These are phyloP conservation scores for Pseudochromis fuscus DNA, from an alignment of 2,797 vertebrate genomes.

Conservation along the genomic window DNA sequence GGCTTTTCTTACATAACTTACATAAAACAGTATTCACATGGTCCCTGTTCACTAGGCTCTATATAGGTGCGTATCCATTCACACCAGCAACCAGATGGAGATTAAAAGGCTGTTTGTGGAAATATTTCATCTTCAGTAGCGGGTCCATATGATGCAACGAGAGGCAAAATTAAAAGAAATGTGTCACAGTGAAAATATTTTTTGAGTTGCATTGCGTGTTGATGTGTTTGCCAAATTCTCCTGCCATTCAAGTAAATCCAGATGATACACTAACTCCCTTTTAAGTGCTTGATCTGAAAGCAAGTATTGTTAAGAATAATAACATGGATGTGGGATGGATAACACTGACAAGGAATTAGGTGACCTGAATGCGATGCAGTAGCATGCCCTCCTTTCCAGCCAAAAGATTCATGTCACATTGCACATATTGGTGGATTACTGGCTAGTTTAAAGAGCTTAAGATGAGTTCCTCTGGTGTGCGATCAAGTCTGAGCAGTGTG, in stretches of 20 bases:
- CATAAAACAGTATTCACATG: neutral
- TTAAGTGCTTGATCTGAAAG: conserved; percentile 76
- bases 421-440: conserved; percentile 83
- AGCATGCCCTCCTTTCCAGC: conserved; percentile 78
- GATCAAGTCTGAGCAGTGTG: conserved; percentile 79
- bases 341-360: conserved; percentile 81
- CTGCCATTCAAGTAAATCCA: conserved; percentile 77
- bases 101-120: conserved; percentile 19
- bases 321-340: conserved; percentile 78
- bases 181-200: conserved; percentile 45
- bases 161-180: conserved; percentile 28
- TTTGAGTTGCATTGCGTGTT: conserved; percentile 39
- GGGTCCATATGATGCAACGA: conserved; percentile 27
- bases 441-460: conserved; percentile 82
- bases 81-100: conserved; percentile 2
- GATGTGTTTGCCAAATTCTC: conserved; percentile 64
- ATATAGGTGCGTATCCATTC: neutral
- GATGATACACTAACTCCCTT: conserved; percentile 74
- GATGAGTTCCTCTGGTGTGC: conserved; percentile 81
- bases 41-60: neutral
- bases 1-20: neutral
- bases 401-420: conserved; percentile 82
- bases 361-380: conserved; percentile 79
- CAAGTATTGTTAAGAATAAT: conserved; percentile 75
- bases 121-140: conserved; percentile 15